phyloP scores from a whole-genome alignment of 2,888 invertebrate species.

The Cephus pygmeus region DNA sequence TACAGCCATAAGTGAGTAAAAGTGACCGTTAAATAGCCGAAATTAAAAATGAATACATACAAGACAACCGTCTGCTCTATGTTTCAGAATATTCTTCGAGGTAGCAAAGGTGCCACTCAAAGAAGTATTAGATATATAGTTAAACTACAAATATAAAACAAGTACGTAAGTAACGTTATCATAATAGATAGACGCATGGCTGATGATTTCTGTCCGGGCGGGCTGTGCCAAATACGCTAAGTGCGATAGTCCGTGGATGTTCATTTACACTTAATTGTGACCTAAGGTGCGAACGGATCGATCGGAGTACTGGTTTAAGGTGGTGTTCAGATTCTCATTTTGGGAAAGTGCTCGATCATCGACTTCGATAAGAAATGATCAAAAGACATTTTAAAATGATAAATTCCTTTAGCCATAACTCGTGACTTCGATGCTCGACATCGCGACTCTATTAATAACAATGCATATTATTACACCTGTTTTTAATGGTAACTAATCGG shows the following conservation, averaged over 20 bases:
- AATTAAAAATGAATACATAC: neutral
- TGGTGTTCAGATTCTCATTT: neutral
- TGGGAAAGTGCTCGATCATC: neutral
- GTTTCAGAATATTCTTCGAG: conserved; percentile 84
- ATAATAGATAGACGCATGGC: conserved; percentile 37
- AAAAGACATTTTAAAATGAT: neutral
- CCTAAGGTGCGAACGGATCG: neutral
- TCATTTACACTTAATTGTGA: neutral
- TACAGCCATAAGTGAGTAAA: conserved; percentile 85
- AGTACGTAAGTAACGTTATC: conserved; percentile 29
- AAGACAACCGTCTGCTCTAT: conserved; percentile 20
- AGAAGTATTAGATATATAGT: conserved; percentile 55
- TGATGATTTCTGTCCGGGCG: conserved; percentile 16
- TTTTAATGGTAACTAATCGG: neutral
- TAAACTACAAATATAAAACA: conserved; percentile 25
- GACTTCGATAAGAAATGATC: neutral
- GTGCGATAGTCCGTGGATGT: neutral
- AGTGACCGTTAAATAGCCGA: neutral
- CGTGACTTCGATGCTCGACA: neutral
- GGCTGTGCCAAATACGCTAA: neutral
- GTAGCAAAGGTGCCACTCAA: conserved; percentile 85
- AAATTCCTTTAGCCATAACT: neutral
- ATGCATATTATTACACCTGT: neutral
- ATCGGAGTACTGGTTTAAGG: neutral
- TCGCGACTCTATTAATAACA: neutral